A percentile compares a stretch with the other conserved stretches of the same genome.
Evolutionary conservation across 2,113 vertebrate genomes (phyloP).

Genomic region (Anoplopoma fimbria): DNA sequence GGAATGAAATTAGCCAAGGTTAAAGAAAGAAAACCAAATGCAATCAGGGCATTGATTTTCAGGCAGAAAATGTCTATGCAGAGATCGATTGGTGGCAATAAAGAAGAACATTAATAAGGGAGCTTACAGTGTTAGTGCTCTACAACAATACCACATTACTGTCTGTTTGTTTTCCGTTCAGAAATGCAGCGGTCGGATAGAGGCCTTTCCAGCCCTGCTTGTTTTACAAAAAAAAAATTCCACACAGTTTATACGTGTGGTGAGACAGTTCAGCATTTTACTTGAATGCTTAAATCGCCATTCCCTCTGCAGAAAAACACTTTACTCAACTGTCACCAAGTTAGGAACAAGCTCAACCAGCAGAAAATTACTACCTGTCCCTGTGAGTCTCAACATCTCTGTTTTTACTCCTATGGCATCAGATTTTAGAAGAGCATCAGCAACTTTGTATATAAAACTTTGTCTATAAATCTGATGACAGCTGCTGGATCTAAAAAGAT

Average conservation of each 20-base stretch:
- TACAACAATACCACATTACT: constrained; percentile 11
- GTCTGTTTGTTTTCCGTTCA: constrained; percentile 2
- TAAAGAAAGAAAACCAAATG: constrained; percentile 67
- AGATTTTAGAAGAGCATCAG: constrained; percentile 3
- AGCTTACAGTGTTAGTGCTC: constrained; percentile 38
- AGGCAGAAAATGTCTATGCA: constrained; percentile 49
- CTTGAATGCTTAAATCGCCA: constrained; percentile 61
- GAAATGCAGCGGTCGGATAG: neutral
- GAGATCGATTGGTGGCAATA: constrained; percentile 66
- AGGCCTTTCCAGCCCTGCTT: neutral
- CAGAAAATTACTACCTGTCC: constrained; percentile 66
- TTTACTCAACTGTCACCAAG: constrained; percentile 46
- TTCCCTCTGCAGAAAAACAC: constrained; percentile 37
- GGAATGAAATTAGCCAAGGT: constrained; percentile 69
- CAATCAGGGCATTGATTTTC: constrained; percentile 77
- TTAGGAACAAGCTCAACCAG: constrained; percentile 51
- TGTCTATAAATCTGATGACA: too few species aligned
- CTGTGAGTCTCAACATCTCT: constrained; percentile 35
- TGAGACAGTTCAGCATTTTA: constrained; percentile 44
- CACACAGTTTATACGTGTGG: constrained; percentile 31
- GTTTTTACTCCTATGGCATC: constrained; percentile 23
- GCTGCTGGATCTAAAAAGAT: too few species aligned
- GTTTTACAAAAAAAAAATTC: neutral
- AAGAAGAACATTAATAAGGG: constrained; percentile 60
- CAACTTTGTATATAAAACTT: constrained; percentile 12